A percentile compares a stretch with the other conserved stretches of the same genome.
Evolutionary conservation across 1,140 invertebrate species (phyloP).

Genomic region (Trachymyrmex septentrionalis): DNA sequence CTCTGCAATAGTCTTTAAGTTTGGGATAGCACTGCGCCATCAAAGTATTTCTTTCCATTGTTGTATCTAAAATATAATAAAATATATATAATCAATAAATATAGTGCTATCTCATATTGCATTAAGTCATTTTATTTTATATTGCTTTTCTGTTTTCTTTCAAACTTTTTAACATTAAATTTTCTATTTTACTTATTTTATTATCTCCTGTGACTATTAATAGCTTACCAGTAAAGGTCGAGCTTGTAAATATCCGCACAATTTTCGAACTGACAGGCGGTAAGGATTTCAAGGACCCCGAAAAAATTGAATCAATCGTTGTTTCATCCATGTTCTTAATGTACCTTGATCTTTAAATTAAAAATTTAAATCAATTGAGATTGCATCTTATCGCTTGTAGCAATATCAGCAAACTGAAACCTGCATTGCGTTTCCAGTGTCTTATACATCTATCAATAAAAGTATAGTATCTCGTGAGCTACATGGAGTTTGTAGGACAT

Average conservation of each 20-base stretch:
- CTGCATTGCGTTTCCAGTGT: constrained; percentile 38
- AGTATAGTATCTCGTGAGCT: constrained; percentile 36
- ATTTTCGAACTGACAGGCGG: constrained; percentile 99
- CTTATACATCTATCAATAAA: constrained; percentile 55
- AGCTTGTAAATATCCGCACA: constrained; percentile 99
- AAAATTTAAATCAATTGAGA: neutral
- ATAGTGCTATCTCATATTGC: neutral
- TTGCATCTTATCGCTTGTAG: constrained; percentile 26
- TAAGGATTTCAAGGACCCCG: constrained; percentile 94
- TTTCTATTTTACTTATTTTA: constrained; percentile 8
- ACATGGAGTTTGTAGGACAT: constrained; percentile 4
- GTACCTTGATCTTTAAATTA: constrained; percentile 31
- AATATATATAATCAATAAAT: neutral
- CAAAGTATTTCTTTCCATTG: constrained; percentile 98
- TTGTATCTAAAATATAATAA: constrained; percentile 92
- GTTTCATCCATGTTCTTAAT: constrained; percentile 93
- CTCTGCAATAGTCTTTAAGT: constrained; percentile 98
- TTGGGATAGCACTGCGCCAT: constrained; percentile 99
- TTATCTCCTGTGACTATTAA: neutral
- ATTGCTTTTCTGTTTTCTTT: neutral
- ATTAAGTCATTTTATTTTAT: neutral
- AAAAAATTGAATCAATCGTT: constrained; percentile 96
- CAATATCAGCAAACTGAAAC: constrained; percentile 56
- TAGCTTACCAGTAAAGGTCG: constrained; percentile 97
- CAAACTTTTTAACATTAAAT: neutral